phyloP scores from a whole-genome alignment of 2,113 vertebrate genomes.

The Otis tarda region DNA sequence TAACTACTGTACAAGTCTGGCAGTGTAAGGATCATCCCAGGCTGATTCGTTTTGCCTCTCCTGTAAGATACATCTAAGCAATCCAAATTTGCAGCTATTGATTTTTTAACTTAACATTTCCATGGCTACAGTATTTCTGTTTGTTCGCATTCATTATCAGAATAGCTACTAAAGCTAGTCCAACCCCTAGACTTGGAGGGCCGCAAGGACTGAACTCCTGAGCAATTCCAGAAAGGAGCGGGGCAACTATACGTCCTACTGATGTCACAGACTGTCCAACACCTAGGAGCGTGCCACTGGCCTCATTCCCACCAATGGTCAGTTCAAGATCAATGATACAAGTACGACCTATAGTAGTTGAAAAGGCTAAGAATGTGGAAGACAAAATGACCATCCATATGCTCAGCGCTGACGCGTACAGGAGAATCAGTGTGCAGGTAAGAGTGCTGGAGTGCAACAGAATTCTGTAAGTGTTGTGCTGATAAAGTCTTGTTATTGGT shows the following conservation, averaged over 20 bases:
- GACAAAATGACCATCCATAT: conserved; percentile 82
- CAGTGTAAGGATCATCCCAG: background rate
- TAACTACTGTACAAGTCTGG: background rate
- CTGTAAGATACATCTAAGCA: background rate
- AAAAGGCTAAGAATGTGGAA: conserved; percentile 89
- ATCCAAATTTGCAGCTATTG: conserved; percentile 10
- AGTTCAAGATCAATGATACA: conserved; percentile 91
- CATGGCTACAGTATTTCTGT: background rate
- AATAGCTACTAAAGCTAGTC: conserved; percentile 82
- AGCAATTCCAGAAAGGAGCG: conserved; percentile 87
- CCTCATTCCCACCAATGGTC: conserved; percentile 77
- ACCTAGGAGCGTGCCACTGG: conserved; percentile 89
- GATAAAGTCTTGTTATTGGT: conserved; percentile 83
- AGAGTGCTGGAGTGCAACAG: conserved; percentile 87
- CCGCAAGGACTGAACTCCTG: conserved; percentile 94
- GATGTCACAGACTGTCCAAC: conserved; percentile 94
- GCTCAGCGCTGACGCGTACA: conserved; percentile 76
- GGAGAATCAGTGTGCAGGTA: conserved; percentile 80
- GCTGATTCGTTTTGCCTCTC: background rate
- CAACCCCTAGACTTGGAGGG: conserved; percentile 84
- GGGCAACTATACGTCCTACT: conserved; percentile 85
- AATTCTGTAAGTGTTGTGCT: conserved; percentile 78
- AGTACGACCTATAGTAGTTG: conserved; percentile 87
- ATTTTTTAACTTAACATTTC: conserved; percentile 54
- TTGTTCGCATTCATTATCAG: conserved; percentile 76